These are phyloP conservation scores for Erethizon dorsatum DNA, from an alignment of 2,797 vertebrate genomes.

Conservation along the genomic window DNA sequence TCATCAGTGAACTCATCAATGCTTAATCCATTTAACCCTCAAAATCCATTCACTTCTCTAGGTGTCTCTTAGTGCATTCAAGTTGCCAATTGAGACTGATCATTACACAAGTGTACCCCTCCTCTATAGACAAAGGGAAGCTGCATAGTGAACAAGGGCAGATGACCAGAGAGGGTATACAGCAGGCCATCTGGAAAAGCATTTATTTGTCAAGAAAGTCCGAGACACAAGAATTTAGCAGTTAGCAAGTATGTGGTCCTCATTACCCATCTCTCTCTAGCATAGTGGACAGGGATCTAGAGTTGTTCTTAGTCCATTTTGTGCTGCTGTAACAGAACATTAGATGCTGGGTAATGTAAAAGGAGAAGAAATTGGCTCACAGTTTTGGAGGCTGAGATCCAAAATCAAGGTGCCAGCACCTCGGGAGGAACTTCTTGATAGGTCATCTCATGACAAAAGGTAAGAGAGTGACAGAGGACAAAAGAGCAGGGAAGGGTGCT, in stretches of 20 bases:
- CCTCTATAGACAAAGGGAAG: background rate
- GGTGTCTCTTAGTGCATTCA: background rate
- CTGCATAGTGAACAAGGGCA: background rate
- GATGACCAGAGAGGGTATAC: background rate
- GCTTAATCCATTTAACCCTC: background rate
- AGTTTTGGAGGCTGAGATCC: background rate
- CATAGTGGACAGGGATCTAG: background rate
- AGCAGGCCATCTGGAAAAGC: background rate
- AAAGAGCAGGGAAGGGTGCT: background rate
- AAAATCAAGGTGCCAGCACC: too few species aligned
- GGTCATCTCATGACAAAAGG: background rate
- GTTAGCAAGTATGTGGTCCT: background rate
- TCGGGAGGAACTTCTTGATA: background rate
- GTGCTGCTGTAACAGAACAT: background rate
- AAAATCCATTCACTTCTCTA: background rate
- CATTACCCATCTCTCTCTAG: background rate
- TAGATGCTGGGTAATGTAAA: background rate
- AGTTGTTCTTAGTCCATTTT: background rate
- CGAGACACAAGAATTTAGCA: background rate
- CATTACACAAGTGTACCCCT: background rate
- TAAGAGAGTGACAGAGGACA: background rate
- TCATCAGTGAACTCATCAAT: background rate
- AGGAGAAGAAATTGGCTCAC: background rate
- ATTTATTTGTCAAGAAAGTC: slow-evolving; percentile 4
- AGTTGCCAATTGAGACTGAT: background rate